These are phyloP conservation scores for Erpetoichthys calabaricus DNA, from an alignment of 2,797 vertebrate species.

Conservation along the genomic window DNA sequence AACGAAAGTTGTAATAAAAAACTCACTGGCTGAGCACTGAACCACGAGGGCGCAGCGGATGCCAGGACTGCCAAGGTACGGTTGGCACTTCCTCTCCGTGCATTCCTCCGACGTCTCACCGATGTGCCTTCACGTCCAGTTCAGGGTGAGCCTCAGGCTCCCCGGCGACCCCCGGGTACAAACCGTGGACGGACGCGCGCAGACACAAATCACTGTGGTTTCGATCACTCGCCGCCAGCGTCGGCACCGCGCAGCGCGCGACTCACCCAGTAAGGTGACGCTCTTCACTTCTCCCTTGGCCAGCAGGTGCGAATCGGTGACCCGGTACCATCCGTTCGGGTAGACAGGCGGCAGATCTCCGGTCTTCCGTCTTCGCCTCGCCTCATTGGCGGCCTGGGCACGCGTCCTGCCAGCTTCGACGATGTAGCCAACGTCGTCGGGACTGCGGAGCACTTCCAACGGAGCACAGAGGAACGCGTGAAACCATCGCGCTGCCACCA, in stretches of 20 bases:
- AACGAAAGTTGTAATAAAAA: too few relatives aligned
- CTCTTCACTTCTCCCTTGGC: constrained; percentile 38
- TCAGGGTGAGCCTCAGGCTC: too few relatives aligned
- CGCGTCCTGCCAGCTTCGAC: constrained; percentile 38
- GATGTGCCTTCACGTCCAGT: too few relatives aligned
- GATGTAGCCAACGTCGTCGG: constrained; percentile 57
- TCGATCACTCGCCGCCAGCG: background rate
- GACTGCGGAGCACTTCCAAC: constrained; percentile 38
- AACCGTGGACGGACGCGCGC: too few relatives aligned
- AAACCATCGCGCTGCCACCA: constrained; percentile 29
- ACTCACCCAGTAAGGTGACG: constrained; percentile 53
- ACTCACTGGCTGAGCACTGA: too few relatives aligned
- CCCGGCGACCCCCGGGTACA: too few relatives aligned
- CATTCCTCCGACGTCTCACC: too few relatives aligned
- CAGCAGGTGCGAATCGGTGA: constrained; percentile 54
- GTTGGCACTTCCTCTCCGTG: too few relatives aligned
- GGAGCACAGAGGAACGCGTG: constrained; percentile 47
- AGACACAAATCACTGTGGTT: too few relatives aligned
- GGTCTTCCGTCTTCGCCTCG: constrained; percentile 45
- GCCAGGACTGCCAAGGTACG: too few relatives aligned
- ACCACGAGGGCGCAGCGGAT: too few relatives aligned
- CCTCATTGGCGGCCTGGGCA: constrained; percentile 44
- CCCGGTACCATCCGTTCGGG: constrained; percentile 67
- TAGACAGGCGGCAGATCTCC: constrained; percentile 60
- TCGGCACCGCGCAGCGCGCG: background rate